A percentile compares a stretch with the other conserved stretches of the same genome.
phyloP scores from a whole-genome alignment of 1,140 invertebrate species.

The Contarinia nasturtii region DNA sequence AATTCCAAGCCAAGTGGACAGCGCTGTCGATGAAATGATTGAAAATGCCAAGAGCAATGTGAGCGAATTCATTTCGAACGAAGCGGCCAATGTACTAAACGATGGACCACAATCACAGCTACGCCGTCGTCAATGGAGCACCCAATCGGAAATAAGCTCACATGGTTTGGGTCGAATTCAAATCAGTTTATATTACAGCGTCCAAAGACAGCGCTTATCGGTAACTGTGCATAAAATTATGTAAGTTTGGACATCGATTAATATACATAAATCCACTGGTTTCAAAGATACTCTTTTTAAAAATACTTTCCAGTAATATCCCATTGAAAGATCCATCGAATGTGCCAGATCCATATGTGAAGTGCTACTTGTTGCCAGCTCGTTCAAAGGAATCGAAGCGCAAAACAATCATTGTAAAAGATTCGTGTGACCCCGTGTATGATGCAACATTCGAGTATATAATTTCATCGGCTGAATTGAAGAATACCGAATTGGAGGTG shows the following conservation, averaged over 20 bases:
- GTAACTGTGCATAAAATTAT: slow-evolving; percentile 73
- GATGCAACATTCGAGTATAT: slow-evolving; percentile 80
- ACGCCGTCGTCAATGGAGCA: slow-evolving; percentile 26
- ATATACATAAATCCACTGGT: background rate
- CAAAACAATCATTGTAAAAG: slow-evolving; percentile 73
- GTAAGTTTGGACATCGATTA: slow-evolving; percentile 33
- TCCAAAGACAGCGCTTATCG: slow-evolving; percentile 56
- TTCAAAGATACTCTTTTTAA: slow-evolving; percentile 1
- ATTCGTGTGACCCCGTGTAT: slow-evolving; percentile 78
- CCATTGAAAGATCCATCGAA: slow-evolving; percentile 70
- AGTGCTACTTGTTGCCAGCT: slow-evolving; percentile 79
- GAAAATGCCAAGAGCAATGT: slow-evolving; percentile 21
- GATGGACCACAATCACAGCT: slow-evolving; percentile 11
- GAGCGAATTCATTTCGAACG: slow-evolving; percentile 6
- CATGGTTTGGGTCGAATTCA: slow-evolving; percentile 60
- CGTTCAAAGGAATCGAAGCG: slow-evolving; percentile 71
- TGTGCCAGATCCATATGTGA: slow-evolving; percentile 88
- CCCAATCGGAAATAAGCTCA: slow-evolving; percentile 40
- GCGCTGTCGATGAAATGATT: slow-evolving; percentile 5
- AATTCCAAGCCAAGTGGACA: background rate
- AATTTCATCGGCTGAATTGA: slow-evolving; percentile 54
- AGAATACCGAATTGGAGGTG: slow-evolving; percentile 51
- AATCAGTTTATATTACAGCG: slow-evolving; percentile 68
- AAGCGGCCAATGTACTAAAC: slow-evolving; percentile 9
- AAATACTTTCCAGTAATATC: slow-evolving; percentile 36